phyloP scores from a whole-genome alignment of 2,797 vertebrate genomes.

The Halcyon chelicuti region DNA sequence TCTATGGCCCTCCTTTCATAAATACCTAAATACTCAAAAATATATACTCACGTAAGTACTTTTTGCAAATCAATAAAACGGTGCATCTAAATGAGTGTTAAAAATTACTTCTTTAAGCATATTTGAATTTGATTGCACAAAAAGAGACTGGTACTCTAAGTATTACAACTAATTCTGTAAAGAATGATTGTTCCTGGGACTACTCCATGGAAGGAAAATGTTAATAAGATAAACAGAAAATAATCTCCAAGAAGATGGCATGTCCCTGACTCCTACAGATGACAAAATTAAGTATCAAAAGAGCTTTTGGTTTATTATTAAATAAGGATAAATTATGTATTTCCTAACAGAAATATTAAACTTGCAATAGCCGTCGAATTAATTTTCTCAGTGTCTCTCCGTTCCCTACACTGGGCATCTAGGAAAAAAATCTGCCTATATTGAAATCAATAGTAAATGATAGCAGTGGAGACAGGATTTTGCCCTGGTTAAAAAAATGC shows the following conservation, averaged over 20 bases:
- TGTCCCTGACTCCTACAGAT: not conserved
- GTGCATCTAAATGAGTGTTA: not conserved
- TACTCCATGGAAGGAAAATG: not conserved
- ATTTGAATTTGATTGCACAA: not conserved
- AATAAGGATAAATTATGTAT: not conserved
- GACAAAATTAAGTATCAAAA: not conserved
- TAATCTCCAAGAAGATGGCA: not conserved
- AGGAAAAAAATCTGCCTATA: not conserved
- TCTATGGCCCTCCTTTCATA: not conserved
- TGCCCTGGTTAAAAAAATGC: not conserved
- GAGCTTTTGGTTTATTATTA: not conserved
- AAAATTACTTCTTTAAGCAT: not conserved
- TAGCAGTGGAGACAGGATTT: not conserved
- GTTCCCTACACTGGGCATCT: accelerated
- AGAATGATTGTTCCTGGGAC: not conserved
- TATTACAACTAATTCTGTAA: not conserved
- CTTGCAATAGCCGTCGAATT: not conserved
- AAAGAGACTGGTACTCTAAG: not conserved
- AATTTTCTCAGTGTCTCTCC: not conserved
- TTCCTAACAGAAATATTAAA: not conserved
- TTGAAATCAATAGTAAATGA: not conserved
- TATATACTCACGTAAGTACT: not conserved
- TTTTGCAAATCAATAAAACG: not conserved
- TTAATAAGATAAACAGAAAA: not conserved
- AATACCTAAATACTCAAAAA: not conserved